phyloP scores from a whole-genome alignment of 37 sponge, comb jelly and placozoan genomes.

The Axinella damicornis region DNA sequence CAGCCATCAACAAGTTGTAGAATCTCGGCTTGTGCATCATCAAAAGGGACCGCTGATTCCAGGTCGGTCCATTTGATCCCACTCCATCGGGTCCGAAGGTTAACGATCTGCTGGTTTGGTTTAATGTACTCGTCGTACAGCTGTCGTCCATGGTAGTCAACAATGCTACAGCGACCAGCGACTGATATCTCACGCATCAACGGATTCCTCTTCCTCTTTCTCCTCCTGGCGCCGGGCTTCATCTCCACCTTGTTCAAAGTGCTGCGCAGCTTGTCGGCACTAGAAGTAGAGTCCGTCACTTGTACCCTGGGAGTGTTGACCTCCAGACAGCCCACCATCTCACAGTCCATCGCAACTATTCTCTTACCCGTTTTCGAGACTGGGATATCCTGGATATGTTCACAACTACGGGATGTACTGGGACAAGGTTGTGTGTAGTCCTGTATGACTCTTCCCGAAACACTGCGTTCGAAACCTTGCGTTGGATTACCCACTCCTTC shows the following conservation, averaged over 20 bases:
- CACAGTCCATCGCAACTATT: slow-evolving; percentile 76
- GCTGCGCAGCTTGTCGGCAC: slow-evolving; percentile 18
- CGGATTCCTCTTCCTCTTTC: neutral
- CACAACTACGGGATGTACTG: too few relatives aligned
- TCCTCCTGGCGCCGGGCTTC: slow-evolving; percentile 10
- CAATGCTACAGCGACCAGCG: slow-evolving; percentile 82
- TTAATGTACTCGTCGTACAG: slow-evolving; percentile 78
- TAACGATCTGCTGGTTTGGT: slow-evolving; percentile 53
- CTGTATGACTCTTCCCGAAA: too few relatives aligned
- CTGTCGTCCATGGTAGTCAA: slow-evolving; percentile 58
- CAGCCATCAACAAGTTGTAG: slow-evolving; percentile 26
- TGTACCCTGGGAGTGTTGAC: slow-evolving; percentile 33
- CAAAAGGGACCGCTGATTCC: slow-evolving; percentile 43
- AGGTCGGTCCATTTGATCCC: slow-evolving; percentile 73
- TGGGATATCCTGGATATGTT: too few relatives aligned
- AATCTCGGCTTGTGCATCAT: slow-evolving; percentile 48
- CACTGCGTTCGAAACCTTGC: too few relatives aligned
- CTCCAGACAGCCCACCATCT: slow-evolving; percentile 70
- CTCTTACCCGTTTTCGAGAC: neutral
- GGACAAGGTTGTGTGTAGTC: too few relatives aligned
- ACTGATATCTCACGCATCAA: neutral
- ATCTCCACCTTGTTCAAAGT: neutral
- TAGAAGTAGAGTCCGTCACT: neutral
- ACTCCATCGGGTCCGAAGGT: slow-evolving; percentile 70
- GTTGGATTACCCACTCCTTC: too few relatives aligned